Base-by-base conservation (phyloP, 2,888 invertebrate species). In the Eristalinus sepulchralis region DNA sequence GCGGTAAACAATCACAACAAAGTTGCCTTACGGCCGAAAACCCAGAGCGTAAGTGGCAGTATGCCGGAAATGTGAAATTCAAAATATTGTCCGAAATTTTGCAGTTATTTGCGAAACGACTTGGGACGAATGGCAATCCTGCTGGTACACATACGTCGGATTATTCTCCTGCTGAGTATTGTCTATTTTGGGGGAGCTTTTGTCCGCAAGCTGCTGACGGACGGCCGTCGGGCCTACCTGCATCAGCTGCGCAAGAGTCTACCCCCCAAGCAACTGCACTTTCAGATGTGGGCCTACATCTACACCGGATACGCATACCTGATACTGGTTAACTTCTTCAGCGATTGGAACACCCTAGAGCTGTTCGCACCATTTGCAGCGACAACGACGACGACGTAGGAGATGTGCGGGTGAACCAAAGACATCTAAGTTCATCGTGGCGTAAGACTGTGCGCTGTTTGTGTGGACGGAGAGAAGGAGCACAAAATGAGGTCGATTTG, bases 211-310 rank as follows among this genome's bases (percentile, higher is more conserved):
- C 89, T 92, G 70, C 76, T 92, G 78, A 90, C 88, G 60, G 92
- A 91, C 60, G 89, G 90, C 0, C 91, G 91, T 64, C 90, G 90
- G 64, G 88, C 89, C 53, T 89, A 90, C 84, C 80, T 89, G 60
- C 82, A 91, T 85, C 91, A 90, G 71, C 88, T 90, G 72, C 89
- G 89, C 53, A 78, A 80, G 76, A 64, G 47, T 66, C 67, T 86
- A 59, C 78, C 83, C 13, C 70, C 78, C n/a, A 91, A 91, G 84
- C 90, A 91, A 68, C 78, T 91, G 66, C 92, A 92, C 87, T 90
- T 92, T 88, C 92, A 92, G 71, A 91, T 91, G 90, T 92, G 92
- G 92, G 91, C 90, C 31, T 92, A 92, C 82, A 90, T 92, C 47
- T 92, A 92, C 81, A 90, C 91, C 67, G 91, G 90, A 70, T 92